Base-by-base conservation (phyloP, 2,888 invertebrate genomes). In the Metalampra italica region DNA sequence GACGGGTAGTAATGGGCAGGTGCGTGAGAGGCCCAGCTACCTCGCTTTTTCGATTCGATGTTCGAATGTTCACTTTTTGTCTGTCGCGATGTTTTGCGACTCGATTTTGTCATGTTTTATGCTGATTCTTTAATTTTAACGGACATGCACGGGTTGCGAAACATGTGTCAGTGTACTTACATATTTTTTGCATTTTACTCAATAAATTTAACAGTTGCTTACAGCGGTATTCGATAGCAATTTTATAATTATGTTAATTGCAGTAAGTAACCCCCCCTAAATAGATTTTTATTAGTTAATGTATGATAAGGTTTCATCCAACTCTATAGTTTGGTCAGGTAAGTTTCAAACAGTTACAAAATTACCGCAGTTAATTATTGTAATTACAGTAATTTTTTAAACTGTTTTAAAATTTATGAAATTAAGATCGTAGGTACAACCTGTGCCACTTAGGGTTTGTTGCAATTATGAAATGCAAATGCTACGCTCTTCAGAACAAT, bases 1-100 rank as follows among this genome's bases (percentile, higher is more conserved):
- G 88, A 88, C 89, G 85, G 84, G 75, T 79, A 74, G 84, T 85
- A 87, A 88, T 87, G 87, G 88, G 82, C 89, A 88, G 88, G 88
- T 89, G 86, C 75, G 85, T 82, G 78, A 75, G 78, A 78, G 71
- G 66, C 66, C 78, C 83, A 78, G 85, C 88, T 86, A 84, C 85
- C 81, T 79, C 82, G 83, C 81, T 84, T 86, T 85, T 83, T 79
- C 74, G 77, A 71, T 65, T 72, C 60, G 64, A 39, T 64, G 64
- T 72, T 72, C 67, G 68, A 67, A 70, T 73, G 71, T 68, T 70
- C 70, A 59, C 66, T 82, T 82, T 84, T 83, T 84, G 75, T 81
- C 57, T 63, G 70, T 70, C 75, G 68, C 65, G 58, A 66, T 71
- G 71, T 75, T 78, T 82, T 74, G 76, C 78, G 72, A 74, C 64